A percentile compares a stretch with the other conserved stretches of the same genome.
Conservation (phyloP, 2,797 vertebrate species). For the Cossypha dichroa region DNA sequence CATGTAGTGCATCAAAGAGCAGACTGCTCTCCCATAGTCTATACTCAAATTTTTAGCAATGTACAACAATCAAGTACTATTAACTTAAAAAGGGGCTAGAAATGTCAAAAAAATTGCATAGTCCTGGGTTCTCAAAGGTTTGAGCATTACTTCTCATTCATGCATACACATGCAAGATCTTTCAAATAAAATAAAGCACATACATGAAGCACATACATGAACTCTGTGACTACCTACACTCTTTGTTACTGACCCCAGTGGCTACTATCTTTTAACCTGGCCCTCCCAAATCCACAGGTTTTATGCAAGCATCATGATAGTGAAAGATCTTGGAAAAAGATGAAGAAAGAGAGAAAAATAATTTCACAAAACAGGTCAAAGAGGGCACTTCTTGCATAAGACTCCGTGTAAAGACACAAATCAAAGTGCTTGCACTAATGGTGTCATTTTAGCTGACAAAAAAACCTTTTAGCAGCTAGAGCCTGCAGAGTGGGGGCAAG, state of each 20-base stretch:
- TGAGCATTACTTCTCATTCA: background rate
- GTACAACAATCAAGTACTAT: background rate
- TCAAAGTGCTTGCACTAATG: constrained; percentile 26
- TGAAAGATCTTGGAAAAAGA: background rate
- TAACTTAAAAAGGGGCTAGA: background rate
- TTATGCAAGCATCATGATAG: background rate
- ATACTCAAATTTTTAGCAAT: background rate
- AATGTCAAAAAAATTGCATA: background rate
- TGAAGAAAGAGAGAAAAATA: constrained; percentile 12
- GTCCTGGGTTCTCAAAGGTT: background rate
- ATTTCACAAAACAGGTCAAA: constrained; percentile 23
- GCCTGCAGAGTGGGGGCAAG: background rate
- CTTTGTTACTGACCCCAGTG: background rate
- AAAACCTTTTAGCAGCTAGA: background rate
- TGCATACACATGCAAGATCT: background rate
- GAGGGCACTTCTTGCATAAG: constrained; percentile 44
- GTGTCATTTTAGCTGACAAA: constrained; percentile 32
- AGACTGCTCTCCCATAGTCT: background rate
- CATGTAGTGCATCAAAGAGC: background rate
- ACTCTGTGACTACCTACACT: background rate
- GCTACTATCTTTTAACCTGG: background rate
- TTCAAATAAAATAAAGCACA: background rate
- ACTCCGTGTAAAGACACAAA: constrained; percentile 15
- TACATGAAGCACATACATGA: background rate
- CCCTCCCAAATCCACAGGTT: background rate